These are phyloP conservation scores for Coenonympha glycerion DNA, from an alignment of 2,888 invertebrate genomes.

Conservation along the genomic window DNA sequence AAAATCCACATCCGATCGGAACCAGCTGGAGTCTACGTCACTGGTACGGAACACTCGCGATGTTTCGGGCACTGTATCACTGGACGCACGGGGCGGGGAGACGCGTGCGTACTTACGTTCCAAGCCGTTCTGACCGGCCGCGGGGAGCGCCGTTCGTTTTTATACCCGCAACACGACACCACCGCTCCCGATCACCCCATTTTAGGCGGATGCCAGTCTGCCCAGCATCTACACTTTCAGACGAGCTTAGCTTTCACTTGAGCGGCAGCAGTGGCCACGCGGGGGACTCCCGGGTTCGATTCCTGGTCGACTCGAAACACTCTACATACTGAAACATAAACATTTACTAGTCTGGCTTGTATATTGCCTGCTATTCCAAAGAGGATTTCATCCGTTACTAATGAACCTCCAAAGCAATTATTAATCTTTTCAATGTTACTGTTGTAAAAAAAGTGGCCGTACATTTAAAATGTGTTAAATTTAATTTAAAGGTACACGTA, in stretches of 20 bases:
- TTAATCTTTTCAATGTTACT: no score
- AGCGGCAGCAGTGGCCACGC: slow-evolving; percentile 34
- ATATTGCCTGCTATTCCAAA: neutral
- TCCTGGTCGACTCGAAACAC: neutral
- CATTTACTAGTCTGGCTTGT: neutral
- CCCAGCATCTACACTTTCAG: slow-evolving; percentile 65
- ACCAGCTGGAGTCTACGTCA: slow-evolving; percentile 57
- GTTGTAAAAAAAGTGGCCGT: no score
- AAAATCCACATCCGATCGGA: slow-evolving; percentile 58
- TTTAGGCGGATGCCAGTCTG: slow-evolving; percentile 72
- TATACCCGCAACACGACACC: slow-evolving; percentile 90
- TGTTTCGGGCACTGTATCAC: slow-evolving; percentile 44
- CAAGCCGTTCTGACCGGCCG: slow-evolving; percentile 96
- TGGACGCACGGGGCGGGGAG: slow-evolving; percentile 38
- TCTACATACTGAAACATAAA: no score
- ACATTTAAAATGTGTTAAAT: no score
- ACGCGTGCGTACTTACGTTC: slow-evolving; percentile 88
- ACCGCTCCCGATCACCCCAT: slow-evolving; percentile 70
- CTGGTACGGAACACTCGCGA: slow-evolving; percentile 50
- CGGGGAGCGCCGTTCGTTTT: slow-evolving; percentile 81
- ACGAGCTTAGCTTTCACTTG: slow-evolving; percentile 72
- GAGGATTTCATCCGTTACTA: neutral
- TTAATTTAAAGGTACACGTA: no score
- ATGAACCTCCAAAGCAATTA: no score
- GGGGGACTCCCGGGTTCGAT: neutral